A percentile compares a stretch with the other conserved stretches of the same genome.
phyloP scores from a whole-genome alignment of 2,888 invertebrate species.

The Drosophila paranaensis region DNA sequence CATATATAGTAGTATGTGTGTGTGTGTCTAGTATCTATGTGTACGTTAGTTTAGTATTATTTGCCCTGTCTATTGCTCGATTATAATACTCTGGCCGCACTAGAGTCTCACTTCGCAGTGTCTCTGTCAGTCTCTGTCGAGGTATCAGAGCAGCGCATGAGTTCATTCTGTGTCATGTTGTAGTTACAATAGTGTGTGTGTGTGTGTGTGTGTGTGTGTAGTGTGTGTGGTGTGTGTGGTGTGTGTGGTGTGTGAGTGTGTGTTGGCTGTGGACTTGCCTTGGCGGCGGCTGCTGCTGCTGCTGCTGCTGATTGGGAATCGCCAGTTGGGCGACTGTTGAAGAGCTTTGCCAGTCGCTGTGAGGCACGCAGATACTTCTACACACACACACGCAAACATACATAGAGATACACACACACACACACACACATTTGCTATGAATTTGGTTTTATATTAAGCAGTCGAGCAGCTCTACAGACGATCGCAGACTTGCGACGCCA shows the following conservation, averaged over 20 bases:
- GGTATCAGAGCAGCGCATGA: conserved; percentile 48
- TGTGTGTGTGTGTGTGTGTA: not conserved
- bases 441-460: conserved; percentile 72
- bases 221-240: conserved; percentile 8
- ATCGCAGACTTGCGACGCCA: conserved; percentile 83
- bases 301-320: conserved; percentile 76
- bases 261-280: conserved; percentile 39
- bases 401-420: conserved; percentile 13
- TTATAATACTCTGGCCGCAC: conserved; percentile 42
- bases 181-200: conserved; percentile 10
- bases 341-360: conserved; percentile 25
- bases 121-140: conserved; percentile 27
- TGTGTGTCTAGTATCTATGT: conserved; percentile 15
- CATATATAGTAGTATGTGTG: not conserved
- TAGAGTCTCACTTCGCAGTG: conserved; percentile 27
- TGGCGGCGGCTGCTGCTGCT: conserved; percentile 56
- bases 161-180: conserved; percentile 55
- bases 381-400: conserved; percentile 12
- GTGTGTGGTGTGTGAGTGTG: conserved; percentile 1
- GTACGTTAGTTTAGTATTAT: conserved; percentile 2
- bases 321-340: conserved; percentile 77
- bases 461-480: conserved; percentile 50
- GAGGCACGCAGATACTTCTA: conserved; percentile 53
- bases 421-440: conserved; percentile 55
- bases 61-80: conserved; percentile 50